phyloP scores from a whole-genome alignment of 2,113 vertebrate genomes.

The Lophura nycthemera region DNA sequence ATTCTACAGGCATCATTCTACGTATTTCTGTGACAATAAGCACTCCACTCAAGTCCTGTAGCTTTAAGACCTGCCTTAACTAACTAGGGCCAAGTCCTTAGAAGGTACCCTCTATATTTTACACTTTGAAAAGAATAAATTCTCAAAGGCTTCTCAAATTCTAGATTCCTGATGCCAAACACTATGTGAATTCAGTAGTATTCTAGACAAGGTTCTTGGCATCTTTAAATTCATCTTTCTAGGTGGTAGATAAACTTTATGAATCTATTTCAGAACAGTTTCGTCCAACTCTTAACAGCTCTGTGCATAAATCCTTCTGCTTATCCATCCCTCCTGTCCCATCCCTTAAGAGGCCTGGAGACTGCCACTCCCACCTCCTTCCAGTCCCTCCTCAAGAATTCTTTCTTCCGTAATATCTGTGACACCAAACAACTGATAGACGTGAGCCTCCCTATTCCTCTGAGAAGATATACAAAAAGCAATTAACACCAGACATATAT shows the following conservation, averaged over 20 bases:
- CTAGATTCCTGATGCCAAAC: neutral
- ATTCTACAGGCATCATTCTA: neutral
- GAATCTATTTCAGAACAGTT: neutral
- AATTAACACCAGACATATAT: neutral
- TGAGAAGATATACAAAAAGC: conserved; percentile 4
- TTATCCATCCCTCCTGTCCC: neutral
- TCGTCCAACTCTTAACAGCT: neutral
- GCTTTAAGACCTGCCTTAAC: neutral
- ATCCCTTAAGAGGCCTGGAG: neutral
- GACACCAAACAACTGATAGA: neutral
- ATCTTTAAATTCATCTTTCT: neutral
- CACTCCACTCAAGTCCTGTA: neutral
- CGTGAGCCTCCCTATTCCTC: neutral
- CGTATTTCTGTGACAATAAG: neutral
- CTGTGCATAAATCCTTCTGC: neutral
- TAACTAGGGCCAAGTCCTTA: neutral
- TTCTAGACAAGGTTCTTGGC: neutral
- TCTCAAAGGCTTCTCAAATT: neutral
- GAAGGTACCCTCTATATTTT: neutral
- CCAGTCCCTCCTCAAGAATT: neutral
- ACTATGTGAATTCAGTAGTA: neutral
- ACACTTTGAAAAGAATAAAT: neutral
- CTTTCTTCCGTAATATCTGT: neutral
- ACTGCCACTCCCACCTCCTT: neutral
- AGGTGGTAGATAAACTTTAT: neutral